Evolutionary conservation across 2,888 invertebrate genomes (phyloP).

Genomic region (Endomychus coccineus): DNA sequence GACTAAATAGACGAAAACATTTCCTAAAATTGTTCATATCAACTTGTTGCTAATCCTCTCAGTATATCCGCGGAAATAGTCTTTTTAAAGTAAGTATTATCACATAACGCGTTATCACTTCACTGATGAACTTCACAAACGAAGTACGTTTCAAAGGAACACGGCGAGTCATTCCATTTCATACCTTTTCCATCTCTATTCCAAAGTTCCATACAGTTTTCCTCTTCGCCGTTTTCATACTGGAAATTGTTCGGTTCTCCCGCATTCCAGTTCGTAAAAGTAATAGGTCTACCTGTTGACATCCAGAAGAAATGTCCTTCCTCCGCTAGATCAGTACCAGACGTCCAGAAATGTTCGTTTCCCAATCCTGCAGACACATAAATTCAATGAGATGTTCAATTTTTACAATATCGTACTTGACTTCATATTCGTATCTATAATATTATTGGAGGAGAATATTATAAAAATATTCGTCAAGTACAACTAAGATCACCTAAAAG

Average conservation of each 20-base stretch:
- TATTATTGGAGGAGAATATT: no score
- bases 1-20: no score
- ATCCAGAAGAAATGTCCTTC: conserved; percentile 91
- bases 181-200: conserved; percentile 86
- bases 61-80: no score
- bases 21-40: no score
- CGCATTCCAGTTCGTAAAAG: conserved; percentile 90
- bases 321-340: conserved; percentile 84
- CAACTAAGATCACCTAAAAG: no score
- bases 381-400: no score
- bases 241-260: conserved; percentile 92
- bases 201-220: conserved; percentile 87
- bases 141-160: conserved; percentile 88
- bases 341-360: conserved; percentile 89
- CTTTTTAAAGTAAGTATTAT: no score
- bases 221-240: conserved; percentile 88
- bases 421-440: no score
- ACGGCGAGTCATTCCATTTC: conserved; percentile 91
- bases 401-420: no score
- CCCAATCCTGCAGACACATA: conserved; percentile 79
- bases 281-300: conserved; percentile 81
- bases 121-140: conserved; percentile 85
- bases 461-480: no score
- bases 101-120: no score
- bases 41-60: no score